A percentile compares a stretch with the other conserved stretches of the same genome.
These are phyloP conservation scores for Papilio xuthus DNA, from an alignment of 1,140 invertebrate species.

Conservation along the genomic window DNA sequence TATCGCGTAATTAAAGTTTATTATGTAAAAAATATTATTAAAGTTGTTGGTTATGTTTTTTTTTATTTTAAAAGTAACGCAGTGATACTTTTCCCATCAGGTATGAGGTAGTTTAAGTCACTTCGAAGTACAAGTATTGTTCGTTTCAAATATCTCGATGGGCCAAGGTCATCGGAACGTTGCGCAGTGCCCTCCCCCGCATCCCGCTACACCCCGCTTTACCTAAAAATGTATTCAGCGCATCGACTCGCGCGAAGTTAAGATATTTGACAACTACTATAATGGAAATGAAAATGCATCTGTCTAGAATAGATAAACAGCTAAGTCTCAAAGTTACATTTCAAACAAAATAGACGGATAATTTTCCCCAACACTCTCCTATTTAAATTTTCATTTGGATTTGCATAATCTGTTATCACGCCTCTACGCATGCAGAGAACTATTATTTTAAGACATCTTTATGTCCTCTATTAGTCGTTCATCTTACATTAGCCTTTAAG, in stretches of 20 bases:
- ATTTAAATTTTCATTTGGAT: conserved; percentile 4
- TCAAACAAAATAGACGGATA: not conserved
- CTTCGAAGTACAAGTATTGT: too few species aligned
- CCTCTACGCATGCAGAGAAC: not conserved
- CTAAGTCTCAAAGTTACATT: not conserved
- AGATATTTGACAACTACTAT: not conserved
- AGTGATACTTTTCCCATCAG: not conserved
- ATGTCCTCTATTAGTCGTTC: not conserved
- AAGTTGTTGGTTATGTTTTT: too few species aligned
- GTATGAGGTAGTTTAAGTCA: too few species aligned
- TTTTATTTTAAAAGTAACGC: not conserved
- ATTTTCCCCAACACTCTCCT: not conserved
- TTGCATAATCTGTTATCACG: conserved; percentile 16
- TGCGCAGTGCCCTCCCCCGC: too few species aligned
- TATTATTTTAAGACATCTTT: not conserved
- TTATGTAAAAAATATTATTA: too few species aligned
- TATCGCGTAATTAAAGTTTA: too few species aligned
- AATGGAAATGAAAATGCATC: not conserved
- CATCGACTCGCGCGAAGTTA: too few species aligned
- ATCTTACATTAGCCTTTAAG: not conserved
- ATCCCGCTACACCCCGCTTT: not conserved
- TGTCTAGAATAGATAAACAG: not conserved
- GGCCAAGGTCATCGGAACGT: too few species aligned
- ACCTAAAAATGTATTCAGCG: not conserved
- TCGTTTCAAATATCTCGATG: too few species aligned